Base-by-base conservation (phyloP, 2,797 vertebrate species). In the Monodelphis domestica region DNA sequence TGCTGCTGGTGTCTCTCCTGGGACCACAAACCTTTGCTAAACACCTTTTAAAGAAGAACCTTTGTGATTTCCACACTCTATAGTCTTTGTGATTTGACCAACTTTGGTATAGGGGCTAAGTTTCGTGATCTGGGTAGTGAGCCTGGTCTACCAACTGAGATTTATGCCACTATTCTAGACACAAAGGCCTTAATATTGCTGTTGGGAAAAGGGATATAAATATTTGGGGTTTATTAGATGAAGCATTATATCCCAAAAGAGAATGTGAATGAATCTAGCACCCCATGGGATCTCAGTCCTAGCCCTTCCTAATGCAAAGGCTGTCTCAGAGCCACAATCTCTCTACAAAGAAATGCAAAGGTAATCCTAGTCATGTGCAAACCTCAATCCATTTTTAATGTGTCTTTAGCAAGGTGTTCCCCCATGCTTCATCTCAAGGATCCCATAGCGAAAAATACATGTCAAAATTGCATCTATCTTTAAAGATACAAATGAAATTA, bases 91-190 rank as follows among this genome's bases (percentile, higher is more conserved):
- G 87, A 95, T 55, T 29, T 45, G 52, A 53, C 29, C 53, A 53
- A 88, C 59, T 89, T 12, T 54, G 84, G 91, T 70, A 88, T 45
- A 93, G 54, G 17, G 94, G 15, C 33, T 59, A 57, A 54, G 45
- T 91, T 55, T n/a, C 14, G 21, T 78, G 21, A 45, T 45, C n/a
- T 45, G 21, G 78, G 2, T 29, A 53, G 63, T 14, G 14, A 70
- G 70, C 29, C 38, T 87, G n/a, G 70, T 59, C 91, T 90, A 53
- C 89, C 63, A 94, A 51, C 38, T 45, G 55, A 59, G 51, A 90
- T 56, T 92, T 1, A 53, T 0, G 7, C 90, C 38, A 29, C 45
- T 90, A 28, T 91, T 56, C 52, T 56, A 90, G 12, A 78, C 63
- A 91, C 52, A 11, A 33, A 57, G 91, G 56, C 52, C 93, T 90